These are phyloP conservation scores for Drosophila pallidifrons DNA, from an alignment of 1,140 invertebrate species.

Conservation along the genomic window DNA sequence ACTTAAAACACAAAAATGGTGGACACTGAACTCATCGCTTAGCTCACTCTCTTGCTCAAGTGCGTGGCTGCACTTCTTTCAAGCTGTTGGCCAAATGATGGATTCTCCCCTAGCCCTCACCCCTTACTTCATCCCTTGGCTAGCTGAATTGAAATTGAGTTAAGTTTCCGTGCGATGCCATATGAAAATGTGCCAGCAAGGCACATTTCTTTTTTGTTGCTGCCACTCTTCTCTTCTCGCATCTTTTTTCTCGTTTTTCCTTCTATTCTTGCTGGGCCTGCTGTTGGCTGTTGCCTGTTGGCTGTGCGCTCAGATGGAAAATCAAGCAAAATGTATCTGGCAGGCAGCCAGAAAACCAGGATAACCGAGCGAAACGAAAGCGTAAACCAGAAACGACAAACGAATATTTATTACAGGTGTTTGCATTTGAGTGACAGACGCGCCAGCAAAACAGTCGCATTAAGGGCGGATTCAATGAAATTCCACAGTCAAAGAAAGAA, in stretches of 20 bases:
- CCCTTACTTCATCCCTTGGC: background rate
- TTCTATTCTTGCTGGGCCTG: background rate
- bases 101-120: background rate
- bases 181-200: conserved; percentile 64
- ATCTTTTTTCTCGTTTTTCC: background rate
- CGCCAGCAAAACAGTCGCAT: conserved; percentile 51
- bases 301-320: conserved; percentile 73
- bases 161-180: conserved; percentile 36
- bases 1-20: conserved; percentile 34
- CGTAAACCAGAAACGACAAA: conserved; percentile 73
- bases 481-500: conserved; percentile 11
- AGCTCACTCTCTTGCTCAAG: conserved; percentile 31
- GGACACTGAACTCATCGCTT: conserved; percentile 49
- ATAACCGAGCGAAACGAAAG: conserved; percentile 67
- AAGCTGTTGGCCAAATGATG: conserved; percentile 45
- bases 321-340: conserved; percentile 78
- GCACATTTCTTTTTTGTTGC: conserved; percentile 58
- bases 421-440: conserved; percentile 79
- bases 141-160: conserved; percentile 46
- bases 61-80: conserved; percentile 58
- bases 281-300: conserved; percentile 7
- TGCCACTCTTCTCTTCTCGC: background rate
- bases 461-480: conserved; percentile 32
- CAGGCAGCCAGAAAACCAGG: conserved; percentile 66
- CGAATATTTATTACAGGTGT: conserved; percentile 83